Evolutionary conservation across 1,140 invertebrate genomes (phyloP).

Genomic region (Trissolcus basalis): DNA sequence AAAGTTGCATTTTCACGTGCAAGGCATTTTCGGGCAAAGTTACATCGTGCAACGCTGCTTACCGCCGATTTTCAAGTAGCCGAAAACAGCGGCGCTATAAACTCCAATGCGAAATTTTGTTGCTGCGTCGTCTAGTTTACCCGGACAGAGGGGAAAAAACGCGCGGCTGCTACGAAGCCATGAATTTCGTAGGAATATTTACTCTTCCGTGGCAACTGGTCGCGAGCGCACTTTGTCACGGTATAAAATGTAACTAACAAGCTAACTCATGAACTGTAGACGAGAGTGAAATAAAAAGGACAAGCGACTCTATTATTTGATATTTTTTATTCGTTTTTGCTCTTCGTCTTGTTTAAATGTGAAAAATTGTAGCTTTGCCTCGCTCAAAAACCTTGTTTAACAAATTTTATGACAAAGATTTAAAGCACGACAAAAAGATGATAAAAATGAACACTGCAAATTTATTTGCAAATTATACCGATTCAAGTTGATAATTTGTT

Average conservation of each 20-base stretch:
- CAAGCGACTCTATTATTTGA: too few species aligned
- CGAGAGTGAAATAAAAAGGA: too few species aligned
- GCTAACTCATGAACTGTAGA: too few species aligned
- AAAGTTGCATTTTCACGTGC: constrained; percentile 23
- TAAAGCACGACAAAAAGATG: too few species aligned
- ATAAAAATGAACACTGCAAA: too few species aligned
- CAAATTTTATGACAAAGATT: too few species aligned
- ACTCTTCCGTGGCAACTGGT: constrained; percentile 26
- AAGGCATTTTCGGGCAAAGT: constrained; percentile 13
- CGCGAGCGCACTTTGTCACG: constrained; percentile 6
- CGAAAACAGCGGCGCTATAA: constrained; percentile 10
- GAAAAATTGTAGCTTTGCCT: too few species aligned
- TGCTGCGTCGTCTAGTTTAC: constrained; percentile 3
- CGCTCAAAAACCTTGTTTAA: too few species aligned
- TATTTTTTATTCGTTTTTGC: too few species aligned
- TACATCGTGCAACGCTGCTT: constrained; percentile 12
- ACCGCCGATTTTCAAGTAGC: constrained; percentile 21
- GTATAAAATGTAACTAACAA: constrained; percentile 6
- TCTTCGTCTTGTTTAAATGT: too few species aligned
- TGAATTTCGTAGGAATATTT: constrained; percentile 37
- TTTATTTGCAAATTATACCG: too few species aligned
- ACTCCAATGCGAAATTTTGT: constrained; percentile 22
- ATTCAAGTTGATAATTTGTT: too few species aligned
- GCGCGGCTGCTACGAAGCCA: constrained; percentile 11
- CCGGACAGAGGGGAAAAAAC: constrained; percentile 6